Conservation (phyloP, 2,888 invertebrate species). For the Helicoverpa assulta region DNA sequence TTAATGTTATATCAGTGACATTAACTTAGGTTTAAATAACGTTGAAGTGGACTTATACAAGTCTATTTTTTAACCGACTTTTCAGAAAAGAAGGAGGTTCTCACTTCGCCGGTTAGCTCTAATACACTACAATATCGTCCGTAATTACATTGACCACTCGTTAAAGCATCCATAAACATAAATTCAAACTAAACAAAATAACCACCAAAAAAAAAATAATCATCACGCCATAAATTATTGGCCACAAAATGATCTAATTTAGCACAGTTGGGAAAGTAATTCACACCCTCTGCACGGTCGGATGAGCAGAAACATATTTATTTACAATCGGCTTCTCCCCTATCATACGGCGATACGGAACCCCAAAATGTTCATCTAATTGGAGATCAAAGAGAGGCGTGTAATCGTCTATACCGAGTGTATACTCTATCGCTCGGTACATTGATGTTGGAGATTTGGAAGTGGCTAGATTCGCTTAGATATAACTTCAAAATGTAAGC, state of each 20-base stretch:
- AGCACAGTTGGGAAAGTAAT: constrained; percentile 60
- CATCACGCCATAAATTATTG: constrained; percentile 35
- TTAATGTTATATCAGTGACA: not conserved
- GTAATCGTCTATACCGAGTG: constrained; percentile 84
- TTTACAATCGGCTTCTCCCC: constrained; percentile 77
- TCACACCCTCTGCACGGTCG: constrained; percentile 58
- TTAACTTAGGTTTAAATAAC: not conserved
- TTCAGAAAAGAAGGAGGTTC: too few species aligned
- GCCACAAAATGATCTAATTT: constrained; percentile 50
- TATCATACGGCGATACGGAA: constrained; percentile 76
- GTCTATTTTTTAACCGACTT: too few species aligned
- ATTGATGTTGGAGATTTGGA: constrained; percentile 65
- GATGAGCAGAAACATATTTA: constrained; percentile 78
- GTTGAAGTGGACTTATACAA: not conserved
- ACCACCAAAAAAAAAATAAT: constrained; percentile 6
- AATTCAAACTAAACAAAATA: constrained; percentile 9
- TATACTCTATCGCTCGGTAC: constrained; percentile 70
- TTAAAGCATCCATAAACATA: not conserved
- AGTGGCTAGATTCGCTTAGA: constrained; percentile 49
- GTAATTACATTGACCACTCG: too few species aligned
- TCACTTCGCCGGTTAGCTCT: too few species aligned
- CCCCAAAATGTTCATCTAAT: constrained; percentile 90
- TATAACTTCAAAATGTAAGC: too few species aligned
- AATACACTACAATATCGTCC: too few species aligned
- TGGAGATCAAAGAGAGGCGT: constrained; percentile 89